A percentile compares a stretch with the other conserved stretches of the same genome.
Evolutionary conservation across 2,797 vertebrate species (phyloP).

Genomic region (Monodelphis domestica): DNA sequence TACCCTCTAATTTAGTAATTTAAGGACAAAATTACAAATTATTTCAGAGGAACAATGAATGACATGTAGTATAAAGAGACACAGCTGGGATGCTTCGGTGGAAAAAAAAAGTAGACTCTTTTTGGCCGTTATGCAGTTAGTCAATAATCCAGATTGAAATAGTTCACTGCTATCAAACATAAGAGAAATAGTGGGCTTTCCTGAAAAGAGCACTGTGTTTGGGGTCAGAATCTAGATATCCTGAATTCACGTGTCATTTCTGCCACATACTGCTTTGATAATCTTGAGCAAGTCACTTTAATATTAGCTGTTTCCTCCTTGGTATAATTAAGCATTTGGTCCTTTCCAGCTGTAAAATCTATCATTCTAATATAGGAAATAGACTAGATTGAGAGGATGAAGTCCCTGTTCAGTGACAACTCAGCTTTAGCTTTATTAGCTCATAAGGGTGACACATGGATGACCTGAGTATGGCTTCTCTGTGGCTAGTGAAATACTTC

Average conservation of each 20-base stretch:
- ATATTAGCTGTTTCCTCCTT: background rate
- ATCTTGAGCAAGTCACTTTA: background rate
- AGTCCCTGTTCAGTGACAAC: background rate
- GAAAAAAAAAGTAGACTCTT: constrained; percentile 43
- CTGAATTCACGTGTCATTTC: background rate
- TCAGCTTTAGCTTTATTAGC: background rate
- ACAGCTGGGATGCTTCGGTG: constrained; percentile 14
- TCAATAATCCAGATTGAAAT: background rate
- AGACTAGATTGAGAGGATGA: background rate
- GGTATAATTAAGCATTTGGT: background rate
- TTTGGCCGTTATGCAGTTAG: background rate
- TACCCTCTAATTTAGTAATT: constrained; percentile 51
- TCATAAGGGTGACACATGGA: background rate
- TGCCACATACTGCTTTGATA: background rate
- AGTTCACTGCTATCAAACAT: background rate
- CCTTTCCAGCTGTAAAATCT: background rate
- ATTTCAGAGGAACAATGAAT: constrained; percentile 48
- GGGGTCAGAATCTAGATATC: background rate
- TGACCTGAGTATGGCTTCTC: background rate
- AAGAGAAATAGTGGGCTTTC: background rate
- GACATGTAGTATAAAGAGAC: background rate
- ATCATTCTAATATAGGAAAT: background rate
- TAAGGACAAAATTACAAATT: constrained; percentile 56
- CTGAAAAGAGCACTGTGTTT: background rate
- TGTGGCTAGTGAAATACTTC: background rate